Evolutionary conservation across 2,113 vertebrate genomes (phyloP).

Genomic region (Petromus typicus): DNA sequence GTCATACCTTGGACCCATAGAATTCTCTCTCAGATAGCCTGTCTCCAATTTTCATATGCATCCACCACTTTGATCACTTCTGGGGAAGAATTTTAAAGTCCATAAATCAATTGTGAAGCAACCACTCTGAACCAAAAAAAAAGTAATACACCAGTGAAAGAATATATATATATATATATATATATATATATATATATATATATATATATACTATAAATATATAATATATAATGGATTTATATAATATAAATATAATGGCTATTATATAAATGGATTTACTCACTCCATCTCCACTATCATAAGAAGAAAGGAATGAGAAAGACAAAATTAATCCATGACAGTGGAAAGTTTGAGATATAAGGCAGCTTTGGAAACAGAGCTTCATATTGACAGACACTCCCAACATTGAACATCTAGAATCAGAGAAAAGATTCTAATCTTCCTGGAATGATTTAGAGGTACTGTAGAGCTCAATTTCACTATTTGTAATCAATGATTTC

Average conservation of each 20-base stretch:
- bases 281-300: background rate
- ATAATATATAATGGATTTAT: no score
- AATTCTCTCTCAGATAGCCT: background rate
- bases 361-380: background rate
- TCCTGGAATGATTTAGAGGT: background rate
- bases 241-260: no score
- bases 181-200: no score
- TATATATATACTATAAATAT: no score
- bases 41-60: background rate
- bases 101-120: background rate
- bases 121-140: background rate
- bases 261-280: no score
- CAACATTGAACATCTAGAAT: background rate
- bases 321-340: background rate
- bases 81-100: background rate
- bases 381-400: background rate
- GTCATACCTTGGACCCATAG: background rate
- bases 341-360: background rate
- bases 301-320: background rate
- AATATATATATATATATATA: no score
- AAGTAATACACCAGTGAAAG: background rate
- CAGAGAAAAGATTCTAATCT: background rate
- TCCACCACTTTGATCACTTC: background rate
- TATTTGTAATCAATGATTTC: background rate
- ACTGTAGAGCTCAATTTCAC: background rate